These are phyloP conservation scores for Tetragonula clypearis DNA, from an alignment of 1,140 invertebrate species.

Conservation along the genomic window DNA sequence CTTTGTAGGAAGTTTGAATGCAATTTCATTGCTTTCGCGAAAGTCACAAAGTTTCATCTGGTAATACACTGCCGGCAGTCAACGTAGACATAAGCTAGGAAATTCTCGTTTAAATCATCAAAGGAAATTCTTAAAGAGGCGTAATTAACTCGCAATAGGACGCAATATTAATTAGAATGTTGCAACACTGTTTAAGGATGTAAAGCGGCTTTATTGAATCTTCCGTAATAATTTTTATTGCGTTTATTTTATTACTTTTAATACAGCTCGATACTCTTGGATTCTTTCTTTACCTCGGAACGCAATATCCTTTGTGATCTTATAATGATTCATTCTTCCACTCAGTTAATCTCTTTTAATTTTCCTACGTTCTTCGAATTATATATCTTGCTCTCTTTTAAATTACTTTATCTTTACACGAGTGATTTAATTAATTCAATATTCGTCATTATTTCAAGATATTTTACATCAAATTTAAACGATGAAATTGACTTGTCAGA, in stretches of 20 bases:
- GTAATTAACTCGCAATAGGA: not conserved
- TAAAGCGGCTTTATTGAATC: not conserved
- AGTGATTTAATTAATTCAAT: too few species aligned
- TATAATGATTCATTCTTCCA: not conserved
- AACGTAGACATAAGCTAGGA: not conserved
- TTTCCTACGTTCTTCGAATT: too few species aligned
- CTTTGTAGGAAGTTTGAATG: not conserved
- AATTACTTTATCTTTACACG: too few species aligned
- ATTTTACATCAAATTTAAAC: too few species aligned
- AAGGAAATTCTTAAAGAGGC: constrained; percentile 2
- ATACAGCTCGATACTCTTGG: not conserved
- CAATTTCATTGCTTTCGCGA: not conserved
- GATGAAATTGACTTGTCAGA: too few species aligned
- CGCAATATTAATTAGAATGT: not conserved
- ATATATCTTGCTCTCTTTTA: too few species aligned
- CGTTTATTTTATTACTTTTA: not conserved
- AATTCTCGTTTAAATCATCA: constrained; percentile 14
- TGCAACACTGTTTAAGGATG: not conserved
- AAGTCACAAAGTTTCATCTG: not conserved
- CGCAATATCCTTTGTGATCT: not conserved
- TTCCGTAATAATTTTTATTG: too few species aligned
- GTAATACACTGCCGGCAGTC: not conserved
- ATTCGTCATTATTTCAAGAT: too few species aligned
- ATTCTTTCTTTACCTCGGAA: not conserved
- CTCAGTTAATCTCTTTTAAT: not conserved